Evolutionary conservation across 2,113 vertebrate species (phyloP).

Genomic region (Probosciger aterrimus): DNA sequence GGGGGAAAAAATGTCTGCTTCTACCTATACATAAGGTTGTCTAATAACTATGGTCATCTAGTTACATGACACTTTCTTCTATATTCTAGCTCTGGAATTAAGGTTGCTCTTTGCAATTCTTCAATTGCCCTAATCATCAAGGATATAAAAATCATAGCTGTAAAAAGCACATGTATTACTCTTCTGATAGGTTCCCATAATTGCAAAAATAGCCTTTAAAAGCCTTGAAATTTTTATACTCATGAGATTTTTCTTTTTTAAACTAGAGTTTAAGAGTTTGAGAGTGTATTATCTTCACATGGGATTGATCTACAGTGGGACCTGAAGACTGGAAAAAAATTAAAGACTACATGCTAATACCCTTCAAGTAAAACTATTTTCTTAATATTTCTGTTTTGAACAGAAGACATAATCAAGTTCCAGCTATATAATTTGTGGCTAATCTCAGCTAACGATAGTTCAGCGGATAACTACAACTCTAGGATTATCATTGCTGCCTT

Average conservation of each 20-base stretch:
- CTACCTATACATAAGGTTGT: not conserved
- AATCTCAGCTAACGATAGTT: not conserved
- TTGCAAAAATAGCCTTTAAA: constrained; percentile 4
- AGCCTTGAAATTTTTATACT: not conserved
- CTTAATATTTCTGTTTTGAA: not conserved
- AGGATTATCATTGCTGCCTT: not conserved
- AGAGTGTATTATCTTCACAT: not conserved
- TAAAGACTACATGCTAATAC: not conserved
- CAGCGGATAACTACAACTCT: not conserved
- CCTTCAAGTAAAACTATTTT: not conserved
- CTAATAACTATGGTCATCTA: not conserved
- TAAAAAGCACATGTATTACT: not conserved
- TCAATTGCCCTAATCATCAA: not conserved
- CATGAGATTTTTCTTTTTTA: not conserved
- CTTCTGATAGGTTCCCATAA: not conserved
- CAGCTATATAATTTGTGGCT: not conserved
- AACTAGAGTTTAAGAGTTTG: not conserved
- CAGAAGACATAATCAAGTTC: not conserved
- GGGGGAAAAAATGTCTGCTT: not conserved
- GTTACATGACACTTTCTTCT: not conserved
- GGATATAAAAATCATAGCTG: not conserved
- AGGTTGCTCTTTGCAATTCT: not conserved
- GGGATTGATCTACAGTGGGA: not conserved
- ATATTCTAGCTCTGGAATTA: not conserved
- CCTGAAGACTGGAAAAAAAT: not conserved